phyloP scores from a whole-genome alignment of 2,113 vertebrate genomes.

The Holacanthus passer region DNA sequence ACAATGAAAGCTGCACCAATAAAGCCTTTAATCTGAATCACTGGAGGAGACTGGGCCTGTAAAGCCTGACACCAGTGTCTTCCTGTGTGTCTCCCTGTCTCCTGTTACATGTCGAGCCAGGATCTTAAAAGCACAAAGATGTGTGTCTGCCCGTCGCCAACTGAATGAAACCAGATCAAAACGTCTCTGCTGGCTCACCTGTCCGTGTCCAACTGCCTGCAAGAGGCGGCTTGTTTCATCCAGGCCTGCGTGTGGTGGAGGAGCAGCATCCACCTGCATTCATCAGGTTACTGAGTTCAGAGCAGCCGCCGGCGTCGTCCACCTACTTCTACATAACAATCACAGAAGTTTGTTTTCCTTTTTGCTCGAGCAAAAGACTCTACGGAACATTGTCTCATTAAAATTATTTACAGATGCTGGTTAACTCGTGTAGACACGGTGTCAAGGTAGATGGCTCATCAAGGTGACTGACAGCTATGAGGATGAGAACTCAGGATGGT shows the following conservation, averaged over 20 bases:
- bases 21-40: slow-evolving; percentile 62
- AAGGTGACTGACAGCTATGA: slow-evolving; percentile 21
- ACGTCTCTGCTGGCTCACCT: not conserved
- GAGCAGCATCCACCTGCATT: slow-evolving; percentile 37
- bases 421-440: not conserved
- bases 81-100: not conserved
- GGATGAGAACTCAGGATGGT: not conserved
- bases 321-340: not conserved
- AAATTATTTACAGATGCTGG: slow-evolving; percentile 12
- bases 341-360: slow-evolving; percentile 2
- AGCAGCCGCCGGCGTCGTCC: not conserved
- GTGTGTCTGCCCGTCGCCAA: slow-evolving; percentile 1
- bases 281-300: slow-evolving; percentile 29
- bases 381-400: slow-evolving; percentile 25
- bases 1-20: slow-evolving; percentile 55
- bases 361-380: not conserved
- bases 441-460: slow-evolving; percentile 16
- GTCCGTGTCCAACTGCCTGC: slow-evolving; percentile 8
- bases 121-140: slow-evolving; percentile 5
- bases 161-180: slow-evolving; percentile 41
- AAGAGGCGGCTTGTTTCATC: slow-evolving; percentile 30
- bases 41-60: slow-evolving; percentile 26
- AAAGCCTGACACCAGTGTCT: slow-evolving; percentile 19
- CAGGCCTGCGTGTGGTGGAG: slow-evolving; percentile 10
- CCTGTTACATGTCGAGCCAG: not conserved